Base-by-base conservation (phyloP, 2,888 invertebrate genomes). In the Eucera pruinosa region DNA sequence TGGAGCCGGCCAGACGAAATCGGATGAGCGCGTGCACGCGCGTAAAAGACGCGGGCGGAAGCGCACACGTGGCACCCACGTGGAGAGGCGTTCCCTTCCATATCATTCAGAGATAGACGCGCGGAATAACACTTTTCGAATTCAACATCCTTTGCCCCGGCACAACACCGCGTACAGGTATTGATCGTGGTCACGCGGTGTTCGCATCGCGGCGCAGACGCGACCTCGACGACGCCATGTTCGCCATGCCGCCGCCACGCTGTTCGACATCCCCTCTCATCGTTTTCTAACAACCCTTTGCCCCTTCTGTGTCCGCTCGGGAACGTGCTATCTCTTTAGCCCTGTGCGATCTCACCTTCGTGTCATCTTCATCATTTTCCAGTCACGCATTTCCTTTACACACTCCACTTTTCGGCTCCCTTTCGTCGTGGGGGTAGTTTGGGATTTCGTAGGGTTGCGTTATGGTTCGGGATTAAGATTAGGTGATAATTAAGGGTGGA, bases 191-290 rank as follows among this genome's bases (percentile, higher is more conserved):
- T 89, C 94, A 87, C 93, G 93, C 81, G 93, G 94, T 83, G 93
- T 93, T 78, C 93, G 94, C 89, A 92, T 93, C 65, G 45, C n/a
- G 55, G 93, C 94, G 81, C 93, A 89, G 92, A 82, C 93, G 94
- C 86, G 89, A 93, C 91, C 93, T 93, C 91, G 86, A 62, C 61
- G 84, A 83, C 85, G 82, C 85, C 84, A 84, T 84, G 81, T 81
- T 84, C 94, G 87, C 94, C 94, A 65, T 93, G 94, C 86, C 93
- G 78, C 76, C 84, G 81, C 80, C 83, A 80, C 83, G 77, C 78
- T 71, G 60, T 77, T 75, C 73, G 61, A 60, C 75, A 45, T 25
- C 64, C 57, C 48, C 47, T 54, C 52, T 55, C 41, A n/a, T 57
- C 50, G 9, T 55, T 20, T 20, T 57, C 9, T 25, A 52, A 9